A percentile compares a stretch with the other conserved stretches of the same genome.
Evolutionary conservation across 2,888 invertebrate genomes (phyloP).

Genomic region (Mythimna lalbum): DNA sequence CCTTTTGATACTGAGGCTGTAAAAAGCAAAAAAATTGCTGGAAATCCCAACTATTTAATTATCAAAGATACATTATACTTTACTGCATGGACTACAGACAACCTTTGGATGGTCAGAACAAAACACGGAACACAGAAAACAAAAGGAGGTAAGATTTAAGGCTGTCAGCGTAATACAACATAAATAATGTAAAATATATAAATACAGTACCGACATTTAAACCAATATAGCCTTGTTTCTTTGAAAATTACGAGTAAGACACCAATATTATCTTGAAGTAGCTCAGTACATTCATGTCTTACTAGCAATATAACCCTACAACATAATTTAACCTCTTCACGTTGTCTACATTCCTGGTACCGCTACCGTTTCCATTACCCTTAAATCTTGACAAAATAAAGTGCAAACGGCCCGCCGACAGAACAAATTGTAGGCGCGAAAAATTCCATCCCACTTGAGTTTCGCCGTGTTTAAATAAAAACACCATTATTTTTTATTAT

Average conservation of each 20-base stretch:
- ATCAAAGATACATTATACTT: too few relatives aligned
- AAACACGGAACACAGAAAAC: too few relatives aligned
- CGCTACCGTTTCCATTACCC: conserved; percentile 59
- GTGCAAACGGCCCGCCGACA: conserved; percentile 69
- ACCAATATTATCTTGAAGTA: not conserved
- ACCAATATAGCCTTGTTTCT: not conserved
- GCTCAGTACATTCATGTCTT: not conserved
- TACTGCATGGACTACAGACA: too few relatives aligned
- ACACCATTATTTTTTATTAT: conserved; percentile 67
- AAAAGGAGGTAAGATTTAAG: too few relatives aligned
- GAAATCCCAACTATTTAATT: too few relatives aligned
- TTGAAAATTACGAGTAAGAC: not conserved
- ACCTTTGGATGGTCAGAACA: too few relatives aligned
- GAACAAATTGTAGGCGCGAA: conserved; percentile 72
- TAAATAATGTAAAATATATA: too few relatives aligned
- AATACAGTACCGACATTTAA: not conserved
- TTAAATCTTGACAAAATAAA: conserved; percentile 63
- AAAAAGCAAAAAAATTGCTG: too few relatives aligned
- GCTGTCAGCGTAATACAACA: too few relatives aligned
- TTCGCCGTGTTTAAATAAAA: conserved; percentile 68
- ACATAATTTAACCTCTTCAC: conserved; percentile 26
- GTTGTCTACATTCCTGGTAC: conserved; percentile 34
- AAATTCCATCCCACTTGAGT: conserved; percentile 67
- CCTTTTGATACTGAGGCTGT: too few relatives aligned
- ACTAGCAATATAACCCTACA: conserved; percentile 10